Evolutionary conservation across 2,113 vertebrate genomes (phyloP), one percentile per base, ranked within the genome.

Genomic region (Sylvia atricapilla): DNA sequence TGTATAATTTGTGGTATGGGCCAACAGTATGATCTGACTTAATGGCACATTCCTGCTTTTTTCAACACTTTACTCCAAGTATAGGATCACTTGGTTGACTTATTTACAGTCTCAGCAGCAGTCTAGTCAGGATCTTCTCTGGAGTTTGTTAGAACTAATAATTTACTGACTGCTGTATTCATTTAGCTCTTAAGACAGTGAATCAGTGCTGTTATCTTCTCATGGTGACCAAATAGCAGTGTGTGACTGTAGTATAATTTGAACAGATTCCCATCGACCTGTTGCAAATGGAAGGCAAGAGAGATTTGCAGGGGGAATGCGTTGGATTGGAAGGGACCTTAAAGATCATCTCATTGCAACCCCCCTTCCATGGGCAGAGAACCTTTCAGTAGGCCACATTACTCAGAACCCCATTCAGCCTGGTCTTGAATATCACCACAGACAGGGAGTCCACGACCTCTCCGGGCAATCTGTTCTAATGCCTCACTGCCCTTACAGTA

Each of bases 101-200:
- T 73, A n/a, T 73, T 90, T 52, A 21, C 43, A 50, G n/a, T 83
- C 19, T 31, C 59, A 62, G 0, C 23, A 75, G 46, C 0, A 0
- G 21, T 31, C 41, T 67, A 52, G 11, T 79, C 0, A 0, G 27
- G 35, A 89, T 88, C 46, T 72, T 93, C 43, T 68, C 75, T 37
- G 63, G 39, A 39, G 30, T 90, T 87, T 46, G 27, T 46, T 83
- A 66, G 47, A 90, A 85, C 55, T 41, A 31, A 28, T 73, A 9
- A 15, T 56, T 94, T 10, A 6, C 89, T 27, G 18, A 35, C 25
- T 85, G 18, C 73, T 62, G 30, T 59, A 55, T 84, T 92, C 15
- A 25, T 76, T 69, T 89, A 58, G 50, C 62, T 84, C 50, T 91
- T 95, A 14, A 81, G 70, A 59, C 28, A 28, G 43, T 58, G 55